These are phyloP conservation scores for Fregata magnificens DNA, from an alignment of 2,113 vertebrate genomes.

Conservation along the genomic window DNA sequence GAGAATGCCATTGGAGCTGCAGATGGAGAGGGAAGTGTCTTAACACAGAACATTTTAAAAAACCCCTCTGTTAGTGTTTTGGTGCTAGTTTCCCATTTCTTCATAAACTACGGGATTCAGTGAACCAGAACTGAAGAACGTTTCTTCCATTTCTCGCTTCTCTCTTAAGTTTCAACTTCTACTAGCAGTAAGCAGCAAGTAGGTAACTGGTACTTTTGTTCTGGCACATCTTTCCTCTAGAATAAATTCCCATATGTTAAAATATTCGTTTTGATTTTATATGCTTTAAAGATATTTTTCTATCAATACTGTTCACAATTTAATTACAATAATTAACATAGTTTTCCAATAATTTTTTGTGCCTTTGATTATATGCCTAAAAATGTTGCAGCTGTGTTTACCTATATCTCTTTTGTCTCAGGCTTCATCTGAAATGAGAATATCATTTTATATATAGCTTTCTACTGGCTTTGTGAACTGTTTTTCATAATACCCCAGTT, in stretches of 20 bases:
- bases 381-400: constrained; percentile 85
- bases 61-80: background rate
- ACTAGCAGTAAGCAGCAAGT: background rate
- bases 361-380: constrained; percentile 81
- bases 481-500: constrained; percentile 74
- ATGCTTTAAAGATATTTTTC: constrained; percentile 77
- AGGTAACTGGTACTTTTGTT: background rate
- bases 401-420: constrained; percentile 80
- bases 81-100: background rate
- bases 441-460: constrained; percentile 83
- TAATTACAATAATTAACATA: constrained; percentile 85
- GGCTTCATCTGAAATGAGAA: constrained; percentile 77
- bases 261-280: constrained; percentile 70
- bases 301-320: constrained; percentile 80
- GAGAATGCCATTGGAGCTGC: background rate
- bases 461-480: constrained; percentile 82
- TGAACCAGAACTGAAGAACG: background rate
- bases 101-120: background rate
- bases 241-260: constrained; percentile 15
- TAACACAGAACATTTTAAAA: background rate
- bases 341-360: constrained; percentile 84
- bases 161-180: background rate
- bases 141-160: background rate
- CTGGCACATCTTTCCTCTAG: background rate
- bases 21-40: background rate